Base-by-base conservation (phyloP, 2,113 vertebrate species). In the Sander vitreus region DNA sequence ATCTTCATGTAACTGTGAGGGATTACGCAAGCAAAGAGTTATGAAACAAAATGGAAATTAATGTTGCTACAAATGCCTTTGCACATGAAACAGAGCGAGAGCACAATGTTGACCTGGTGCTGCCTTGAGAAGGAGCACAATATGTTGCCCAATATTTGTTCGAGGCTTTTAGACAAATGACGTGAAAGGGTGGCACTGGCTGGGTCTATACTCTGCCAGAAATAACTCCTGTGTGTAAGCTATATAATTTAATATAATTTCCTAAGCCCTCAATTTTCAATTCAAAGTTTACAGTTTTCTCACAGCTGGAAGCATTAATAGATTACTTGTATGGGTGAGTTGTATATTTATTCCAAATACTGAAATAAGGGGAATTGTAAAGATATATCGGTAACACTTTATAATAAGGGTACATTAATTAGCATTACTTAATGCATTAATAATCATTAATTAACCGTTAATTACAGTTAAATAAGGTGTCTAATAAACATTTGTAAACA, bases 11-110 rank as follows among this genome's bases (percentile, higher is more conserved):
- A 82, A 76, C 23, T 71, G 73, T 64, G 75, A 87, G 78, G 60
- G 71, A 79, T 83, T 79, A 80, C 68, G 57, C 53, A 81, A 57
- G 71, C 74, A 66, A 69, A 66, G 63, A 83, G 48, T 36, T 70
- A 47, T 43, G 69, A 84, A 63, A 67, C 50, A 59, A 76, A 87
- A 88, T 70, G 71, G 58, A 84, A 85, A 87, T 85, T 23, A 87
- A 83, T 82, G 77, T 70, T 6, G 50, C 67, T 74, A 74, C 72
- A 77, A 78, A 81, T 76, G 66, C 58, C 45, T 79, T 75, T 48
- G 45, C 75, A 73, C 55, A 50, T 65, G 36, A 84, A 82, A 59
- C 51, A 47, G n/a, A 47, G 63, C 6, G 23, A 33, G 58, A 27
- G 69, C 48, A 65, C 69, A 80, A 55, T 63, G 58, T 71, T 87